These are phyloP conservation scores for Leuciscus waleckii DNA, from an alignment of 2,797 vertebrate species.

Conservation along the genomic window DNA sequence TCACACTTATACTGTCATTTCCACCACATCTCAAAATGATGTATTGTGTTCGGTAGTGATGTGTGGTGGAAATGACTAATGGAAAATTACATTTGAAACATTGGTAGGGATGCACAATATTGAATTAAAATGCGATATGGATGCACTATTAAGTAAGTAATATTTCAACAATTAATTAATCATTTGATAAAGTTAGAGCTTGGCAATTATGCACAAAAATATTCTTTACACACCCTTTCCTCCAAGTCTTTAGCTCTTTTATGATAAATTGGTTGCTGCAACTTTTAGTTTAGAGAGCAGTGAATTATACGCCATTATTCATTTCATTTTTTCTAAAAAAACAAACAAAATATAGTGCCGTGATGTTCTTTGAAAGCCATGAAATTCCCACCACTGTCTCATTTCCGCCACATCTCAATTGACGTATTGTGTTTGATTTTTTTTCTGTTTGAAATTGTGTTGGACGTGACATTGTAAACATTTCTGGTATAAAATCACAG, in stretches of 20 bases:
- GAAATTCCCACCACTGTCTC: too few relatives aligned
- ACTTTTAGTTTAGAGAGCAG: not conserved
- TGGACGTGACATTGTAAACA: not conserved
- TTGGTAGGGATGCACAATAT: not conserved
- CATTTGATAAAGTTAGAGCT: not conserved
- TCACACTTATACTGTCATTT: not conserved
- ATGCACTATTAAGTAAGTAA: not conserved
- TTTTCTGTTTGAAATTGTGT: not conserved
- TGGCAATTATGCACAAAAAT: not conserved
- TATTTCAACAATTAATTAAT: not conserved
- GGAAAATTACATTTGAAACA: not conserved
- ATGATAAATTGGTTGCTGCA: not conserved
- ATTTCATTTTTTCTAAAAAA: too few relatives aligned
- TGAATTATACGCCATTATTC: too few relatives aligned
- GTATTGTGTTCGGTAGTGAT: not conserved
- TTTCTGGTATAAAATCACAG: not conserved
- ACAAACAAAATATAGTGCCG: too few relatives aligned
- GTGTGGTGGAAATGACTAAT: not conserved
- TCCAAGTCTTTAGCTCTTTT: not conserved
- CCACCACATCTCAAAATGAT: not conserved
- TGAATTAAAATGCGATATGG: too few relatives aligned
- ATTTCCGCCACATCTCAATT: not conserved
- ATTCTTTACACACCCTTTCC: not conserved
- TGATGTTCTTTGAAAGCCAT: too few relatives aligned
- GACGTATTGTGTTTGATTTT: not conserved